Conservation (phyloP, 2,797 vertebrate species). For the Craterocephalus amniculus region DNA sequence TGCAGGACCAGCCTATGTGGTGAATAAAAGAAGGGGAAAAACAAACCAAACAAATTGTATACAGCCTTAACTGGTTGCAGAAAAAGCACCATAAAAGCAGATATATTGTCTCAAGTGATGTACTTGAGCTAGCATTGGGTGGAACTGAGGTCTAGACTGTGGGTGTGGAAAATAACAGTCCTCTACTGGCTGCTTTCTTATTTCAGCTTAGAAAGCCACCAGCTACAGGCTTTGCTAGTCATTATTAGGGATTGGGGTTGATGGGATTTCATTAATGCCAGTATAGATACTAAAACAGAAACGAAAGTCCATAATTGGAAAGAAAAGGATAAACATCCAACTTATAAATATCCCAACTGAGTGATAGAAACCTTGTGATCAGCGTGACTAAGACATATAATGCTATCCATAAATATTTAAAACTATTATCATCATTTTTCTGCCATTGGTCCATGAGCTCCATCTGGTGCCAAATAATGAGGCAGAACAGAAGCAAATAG, state of each 20-base stretch:
- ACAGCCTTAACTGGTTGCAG: neutral
- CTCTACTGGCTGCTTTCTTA: neutral
- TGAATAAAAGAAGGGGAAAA: neutral
- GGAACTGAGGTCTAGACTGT: neutral
- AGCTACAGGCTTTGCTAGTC: neutral
- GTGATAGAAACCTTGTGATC: no score
- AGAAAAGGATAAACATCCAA: no score
- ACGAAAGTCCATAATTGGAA: no score
- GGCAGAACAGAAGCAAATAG: no score
- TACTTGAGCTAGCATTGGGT: no score
- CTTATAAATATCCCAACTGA: no score
- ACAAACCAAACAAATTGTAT: neutral
- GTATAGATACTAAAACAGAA: neutral
- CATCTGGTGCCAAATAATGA: no score
- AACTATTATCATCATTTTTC: neutral
- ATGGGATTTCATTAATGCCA: neutral
- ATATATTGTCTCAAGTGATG: neutral
- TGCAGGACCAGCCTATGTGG: neutral
- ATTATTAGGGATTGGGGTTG: neutral
- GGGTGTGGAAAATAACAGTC: neutral
- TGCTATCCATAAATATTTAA: neutral
- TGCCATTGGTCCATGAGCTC: neutral
- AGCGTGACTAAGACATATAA: neutral
- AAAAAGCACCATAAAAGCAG: neutral
- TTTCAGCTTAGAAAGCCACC: neutral